Percentiles rank a stretch among this genome's conserved stretches.
These are phyloP conservation scores for Orthonevra nobilis DNA, from an alignment of 2,888 invertebrate genomes.

Conservation along the genomic window DNA sequence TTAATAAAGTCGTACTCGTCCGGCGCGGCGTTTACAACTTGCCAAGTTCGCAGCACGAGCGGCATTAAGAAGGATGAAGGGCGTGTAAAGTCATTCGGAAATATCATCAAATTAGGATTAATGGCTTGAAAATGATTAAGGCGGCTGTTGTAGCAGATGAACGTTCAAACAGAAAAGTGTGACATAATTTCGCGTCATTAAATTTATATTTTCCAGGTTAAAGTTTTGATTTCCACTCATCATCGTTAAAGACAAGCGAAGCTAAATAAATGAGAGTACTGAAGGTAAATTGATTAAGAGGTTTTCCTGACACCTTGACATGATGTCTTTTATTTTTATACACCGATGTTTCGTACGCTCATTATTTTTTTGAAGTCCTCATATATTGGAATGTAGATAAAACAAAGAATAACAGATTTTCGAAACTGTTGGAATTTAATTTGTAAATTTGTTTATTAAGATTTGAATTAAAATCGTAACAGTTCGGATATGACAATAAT, in stretches of 20 bases:
- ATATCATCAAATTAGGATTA: constrained; percentile 59
- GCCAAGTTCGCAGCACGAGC: constrained; percentile 27
- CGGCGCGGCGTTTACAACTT: constrained; percentile 50
- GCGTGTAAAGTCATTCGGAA: constrained; percentile 28
- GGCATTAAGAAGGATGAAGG: no score
- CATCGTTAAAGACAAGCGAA: no score
- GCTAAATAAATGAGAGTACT: neutral
- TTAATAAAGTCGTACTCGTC: constrained; percentile 62
- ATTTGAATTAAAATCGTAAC: no score
- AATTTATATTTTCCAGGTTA: constrained; percentile 29
- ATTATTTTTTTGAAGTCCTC: no score
- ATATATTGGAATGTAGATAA: no score
- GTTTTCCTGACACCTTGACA: no score
- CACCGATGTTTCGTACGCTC: no score
- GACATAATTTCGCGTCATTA: constrained; percentile 42
- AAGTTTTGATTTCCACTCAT: neutral
- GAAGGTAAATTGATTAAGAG: neutral
- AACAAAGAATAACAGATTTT: no score
- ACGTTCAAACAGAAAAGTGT: constrained; percentile 19
- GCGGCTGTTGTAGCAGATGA: constrained; percentile 27
- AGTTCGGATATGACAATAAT: no score
- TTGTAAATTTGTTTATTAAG: no score
- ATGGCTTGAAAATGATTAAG: constrained; percentile 57
- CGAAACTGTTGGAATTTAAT: no score
- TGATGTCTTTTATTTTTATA: no score